Percentiles rank a stretch among this genome's conserved stretches.
phyloP scores from a whole-genome alignment of 2,797 vertebrate genomes.

The Characodon lateralis region DNA sequence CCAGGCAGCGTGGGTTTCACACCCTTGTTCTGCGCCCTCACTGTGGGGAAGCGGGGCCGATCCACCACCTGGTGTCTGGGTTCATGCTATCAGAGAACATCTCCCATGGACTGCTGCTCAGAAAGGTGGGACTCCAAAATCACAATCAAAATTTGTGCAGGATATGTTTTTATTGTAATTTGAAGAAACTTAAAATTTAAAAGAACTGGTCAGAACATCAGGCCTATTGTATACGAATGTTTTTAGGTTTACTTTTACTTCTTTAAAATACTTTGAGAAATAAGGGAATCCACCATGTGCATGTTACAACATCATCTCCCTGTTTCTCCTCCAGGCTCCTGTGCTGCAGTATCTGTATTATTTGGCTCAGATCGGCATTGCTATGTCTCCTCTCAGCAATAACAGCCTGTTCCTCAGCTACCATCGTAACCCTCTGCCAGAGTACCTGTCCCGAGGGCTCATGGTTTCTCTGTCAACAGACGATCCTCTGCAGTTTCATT shows the following conservation, averaged over 20 bases:
- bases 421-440: constrained; percentile 95
- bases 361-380: constrained; percentile 96
- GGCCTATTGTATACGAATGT: neutral
- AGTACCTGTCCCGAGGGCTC: constrained; percentile 95
- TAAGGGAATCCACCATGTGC: neutral
- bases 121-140: constrained; percentile 85
- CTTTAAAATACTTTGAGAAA: constrained; percentile 2
- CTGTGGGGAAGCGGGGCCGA: constrained; percentile 96
- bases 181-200: neutral
- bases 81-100: constrained; percentile 98
- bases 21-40: constrained; percentile 94
- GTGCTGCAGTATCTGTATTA: constrained; percentile 98
- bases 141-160: neutral
- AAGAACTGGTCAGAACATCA: neutral
- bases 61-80: constrained; percentile 95
- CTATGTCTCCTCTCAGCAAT: constrained; percentile 98
- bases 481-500: constrained; percentile 96
- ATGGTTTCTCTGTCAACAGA: constrained; percentile 96
- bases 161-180: neutral
- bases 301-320: neutral
- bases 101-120: constrained; percentile 94
- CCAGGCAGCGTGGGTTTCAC: constrained; percentile 86
- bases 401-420: constrained; percentile 99
- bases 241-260: neutral
- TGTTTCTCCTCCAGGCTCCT: constrained; percentile 83